phyloP scores from a whole-genome alignment of 2,888 invertebrate species.

The Cryptocephalus primarius region DNA sequence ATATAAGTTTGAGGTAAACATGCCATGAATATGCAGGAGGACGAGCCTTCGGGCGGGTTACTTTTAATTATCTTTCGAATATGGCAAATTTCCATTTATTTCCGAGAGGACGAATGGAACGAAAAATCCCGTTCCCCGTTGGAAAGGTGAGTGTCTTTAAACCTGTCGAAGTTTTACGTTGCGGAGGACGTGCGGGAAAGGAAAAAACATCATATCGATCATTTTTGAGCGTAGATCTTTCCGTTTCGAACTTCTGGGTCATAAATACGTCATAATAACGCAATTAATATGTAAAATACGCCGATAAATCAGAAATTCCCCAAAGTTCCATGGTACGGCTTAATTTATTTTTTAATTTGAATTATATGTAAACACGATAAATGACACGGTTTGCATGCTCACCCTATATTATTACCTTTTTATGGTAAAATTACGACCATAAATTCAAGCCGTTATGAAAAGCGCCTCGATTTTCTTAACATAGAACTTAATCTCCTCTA shows the following conservation, averaged over 20 bases:
- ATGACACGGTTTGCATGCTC: constrained; percentile 23
- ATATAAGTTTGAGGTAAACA: constrained; percentile 37
- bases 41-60: constrained; percentile 20
- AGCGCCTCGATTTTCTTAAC: not conserved
- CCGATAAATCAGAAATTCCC: not conserved
- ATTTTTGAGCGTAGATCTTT: too few relatives aligned
- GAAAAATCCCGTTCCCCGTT: not conserved
- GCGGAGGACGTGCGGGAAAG: too few relatives aligned
- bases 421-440: constrained; percentile 11
- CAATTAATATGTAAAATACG: too few relatives aligned
- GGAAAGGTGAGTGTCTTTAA: not conserved
- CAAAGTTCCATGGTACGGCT: constrained; percentile 22
- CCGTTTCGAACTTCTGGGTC: too few relatives aligned
- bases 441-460: constrained; percentile 7
- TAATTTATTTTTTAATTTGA: constrained; percentile 30
- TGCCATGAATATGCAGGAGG: constrained; percentile 34
- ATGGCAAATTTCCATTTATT: constrained; percentile 23
- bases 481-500: not conserved
- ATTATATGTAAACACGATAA: constrained; percentile 29
- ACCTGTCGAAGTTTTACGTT: too few relatives aligned
- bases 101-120: constrained; percentile 9
- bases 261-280: too few relatives aligned
- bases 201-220: too few relatives aligned
- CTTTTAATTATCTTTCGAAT: constrained; percentile 27
- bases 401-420: constrained; percentile 22